These are phyloP conservation scores for Myotis vivesi DNA, from an alignment of 2,797 vertebrate genomes.

Conservation along the genomic window DNA sequence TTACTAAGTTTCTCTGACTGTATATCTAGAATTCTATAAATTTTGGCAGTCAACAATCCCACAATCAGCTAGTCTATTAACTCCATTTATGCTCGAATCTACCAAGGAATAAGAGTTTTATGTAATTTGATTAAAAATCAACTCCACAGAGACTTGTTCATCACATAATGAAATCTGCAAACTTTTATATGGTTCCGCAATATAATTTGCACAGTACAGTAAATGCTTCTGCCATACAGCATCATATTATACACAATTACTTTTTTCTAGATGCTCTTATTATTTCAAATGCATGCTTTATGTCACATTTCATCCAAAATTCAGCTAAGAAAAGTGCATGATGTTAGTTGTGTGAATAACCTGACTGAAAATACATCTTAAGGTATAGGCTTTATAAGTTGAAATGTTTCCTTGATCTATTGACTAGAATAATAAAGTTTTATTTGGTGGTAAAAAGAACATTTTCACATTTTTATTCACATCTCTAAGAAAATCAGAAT, in stretches of 20 bases:
- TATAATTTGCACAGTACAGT: not conserved
- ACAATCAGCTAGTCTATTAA: not conserved
- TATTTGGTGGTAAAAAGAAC: not conserved
- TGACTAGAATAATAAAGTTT: not conserved
- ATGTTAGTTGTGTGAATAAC: not conserved
- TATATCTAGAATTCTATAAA: not conserved
- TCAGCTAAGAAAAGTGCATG: not conserved
- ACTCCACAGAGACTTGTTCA: not conserved
- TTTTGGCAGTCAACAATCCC: not conserved
- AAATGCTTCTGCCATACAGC: not conserved
- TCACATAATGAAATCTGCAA: not conserved
- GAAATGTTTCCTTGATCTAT: slow-evolving; percentile 32
- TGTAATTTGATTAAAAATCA: slow-evolving; percentile 31
- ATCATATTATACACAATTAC: not conserved
- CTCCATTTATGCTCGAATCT: not conserved
- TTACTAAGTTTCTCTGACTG: not conserved
- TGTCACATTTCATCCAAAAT: not conserved
- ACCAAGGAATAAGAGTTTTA: not conserved
- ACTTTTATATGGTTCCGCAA: not conserved
- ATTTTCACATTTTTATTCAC: not conserved
- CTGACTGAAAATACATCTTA: not conserved
- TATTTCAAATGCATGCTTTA: slow-evolving; percentile 17
- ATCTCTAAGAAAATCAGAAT: slow-evolving; percentile 43
- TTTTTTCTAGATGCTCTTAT: not conserved
- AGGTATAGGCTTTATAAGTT: not conserved